Conservation (phyloP, 2,113 vertebrate species). For the Salvelinus sp. region DNA sequence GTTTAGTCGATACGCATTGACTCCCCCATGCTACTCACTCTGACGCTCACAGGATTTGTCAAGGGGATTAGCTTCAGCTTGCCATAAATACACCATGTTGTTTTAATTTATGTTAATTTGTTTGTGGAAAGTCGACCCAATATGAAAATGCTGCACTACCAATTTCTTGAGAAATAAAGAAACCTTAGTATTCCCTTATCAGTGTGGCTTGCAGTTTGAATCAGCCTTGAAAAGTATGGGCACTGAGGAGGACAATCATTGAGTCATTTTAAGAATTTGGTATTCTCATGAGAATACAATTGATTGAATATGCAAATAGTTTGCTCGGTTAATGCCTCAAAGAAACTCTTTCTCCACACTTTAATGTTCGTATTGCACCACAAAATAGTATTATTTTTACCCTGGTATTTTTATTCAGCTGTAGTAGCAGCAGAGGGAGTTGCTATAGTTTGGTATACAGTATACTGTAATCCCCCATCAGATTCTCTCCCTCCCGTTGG, state of each 20-base stretch:
- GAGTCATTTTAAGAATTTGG: neutral
- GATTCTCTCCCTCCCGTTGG: conserved; percentile 38
- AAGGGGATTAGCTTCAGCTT: conserved; percentile 58
- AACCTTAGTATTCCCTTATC: neutral
- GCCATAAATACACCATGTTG: conserved; percentile 52
- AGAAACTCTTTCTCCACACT: conserved; percentile 10
- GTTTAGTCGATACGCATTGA: neutral
- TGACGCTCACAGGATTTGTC: conserved; percentile 29
- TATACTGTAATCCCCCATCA: conserved; percentile 51
- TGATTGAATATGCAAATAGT: neutral
- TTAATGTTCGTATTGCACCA: conserved; percentile 9
- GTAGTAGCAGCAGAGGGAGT: conserved; percentile 62
- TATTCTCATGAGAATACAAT: neutral
- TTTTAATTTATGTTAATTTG: conserved; percentile 52
- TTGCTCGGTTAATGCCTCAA: conserved; percentile 26
- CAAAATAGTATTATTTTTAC: conserved; percentile 39
- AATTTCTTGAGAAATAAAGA: neutral
- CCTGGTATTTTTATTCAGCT: conserved; percentile 51
- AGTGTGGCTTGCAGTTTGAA: neutral
- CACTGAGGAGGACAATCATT: neutral
- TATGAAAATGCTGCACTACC: neutral
- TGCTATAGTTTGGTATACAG: conserved; percentile 56
- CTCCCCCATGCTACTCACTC: conserved; percentile 3
- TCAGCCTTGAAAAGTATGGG: neutral
- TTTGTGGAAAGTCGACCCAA: conserved; percentile 20